A percentile compares a stretch with the other conserved stretches of the same genome.
phyloP scores from a whole-genome alignment of 2,797 vertebrate genomes.

The Eulemur coronatus region DNA sequence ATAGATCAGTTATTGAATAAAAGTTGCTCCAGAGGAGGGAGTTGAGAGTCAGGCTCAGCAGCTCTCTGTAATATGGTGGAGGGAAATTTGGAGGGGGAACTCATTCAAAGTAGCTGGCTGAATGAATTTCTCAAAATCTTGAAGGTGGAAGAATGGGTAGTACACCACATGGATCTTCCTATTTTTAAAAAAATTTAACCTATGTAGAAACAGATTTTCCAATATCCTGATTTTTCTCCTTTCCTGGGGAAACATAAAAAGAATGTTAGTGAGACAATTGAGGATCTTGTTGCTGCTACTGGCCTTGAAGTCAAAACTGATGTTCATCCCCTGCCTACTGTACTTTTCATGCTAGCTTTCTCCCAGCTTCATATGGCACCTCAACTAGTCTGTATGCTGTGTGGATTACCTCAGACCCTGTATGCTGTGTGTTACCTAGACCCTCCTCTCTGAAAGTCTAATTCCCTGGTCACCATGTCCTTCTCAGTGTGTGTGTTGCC shows the following conservation, averaged over 20 bases:
- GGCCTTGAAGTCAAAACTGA: background rate
- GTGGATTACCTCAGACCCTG: background rate
- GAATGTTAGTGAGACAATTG: background rate
- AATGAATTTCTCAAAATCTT: background rate
- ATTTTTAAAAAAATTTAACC: background rate
- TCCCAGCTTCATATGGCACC: background rate
- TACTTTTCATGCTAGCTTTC: background rate
- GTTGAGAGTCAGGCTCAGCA: background rate
- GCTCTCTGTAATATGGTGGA: background rate
- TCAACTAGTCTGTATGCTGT: background rate
- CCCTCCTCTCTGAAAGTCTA: background rate
- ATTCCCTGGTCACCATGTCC: background rate
- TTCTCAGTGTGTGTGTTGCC: background rate
- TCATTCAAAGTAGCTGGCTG: background rate
- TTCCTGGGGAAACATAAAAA: background rate
- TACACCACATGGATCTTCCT: background rate
- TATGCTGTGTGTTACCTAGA: background rate
- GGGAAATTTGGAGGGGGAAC: rapidly evolving
- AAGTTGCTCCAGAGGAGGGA: background rate
- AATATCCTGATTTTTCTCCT: background rate
- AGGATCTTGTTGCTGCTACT: background rate
- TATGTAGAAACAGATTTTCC: background rate
- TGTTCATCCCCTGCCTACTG: rapidly evolving
- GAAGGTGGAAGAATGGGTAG: background rate
- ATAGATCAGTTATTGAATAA: background rate